Base-by-base conservation (phyloP, 2,113 vertebrate genomes). In the Aspidoscelis tigris region DNA sequence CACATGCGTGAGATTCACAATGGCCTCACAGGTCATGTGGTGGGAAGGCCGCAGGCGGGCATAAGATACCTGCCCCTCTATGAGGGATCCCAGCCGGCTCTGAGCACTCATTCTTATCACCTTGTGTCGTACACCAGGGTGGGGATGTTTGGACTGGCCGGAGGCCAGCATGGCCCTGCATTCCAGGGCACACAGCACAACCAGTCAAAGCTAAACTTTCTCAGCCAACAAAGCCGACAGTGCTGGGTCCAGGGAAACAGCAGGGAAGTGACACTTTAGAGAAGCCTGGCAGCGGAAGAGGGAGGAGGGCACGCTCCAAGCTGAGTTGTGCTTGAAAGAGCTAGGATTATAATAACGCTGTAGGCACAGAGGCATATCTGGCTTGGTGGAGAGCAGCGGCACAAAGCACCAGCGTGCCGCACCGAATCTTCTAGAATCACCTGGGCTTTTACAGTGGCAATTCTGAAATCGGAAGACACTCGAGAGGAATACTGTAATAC, bases 61-160 rank as follows among this genome's bases (percentile, higher is more conserved):
- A 92, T 72, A 1, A 92, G 90, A 93, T 91, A 91, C 86, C 83
- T 88, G 90, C 90, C 73, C 0, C 76, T 65, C 73, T 22, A 3
- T 43, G 69, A 73, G 80, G 75, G 74, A 86, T 50, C 68, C 43
- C 26, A 21, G 82, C 18, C 70, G 44, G 8, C 87, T 78, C 87
- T 83, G 47, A 7, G 87, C 88, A 74, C 64, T 92, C 80, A 53
- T 85, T 90, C 91, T 93, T 93, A 94, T 91, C 92, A 93, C 88
- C 50, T 80, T 58, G 82, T 89, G 92, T 92, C 75, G 85, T 86
- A 81, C 24, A 71, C 50, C 24, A 53, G 92, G 95, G 91, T 86
- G 92, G 92, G 84, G 91, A 89, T 92, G 89, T 92, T 92, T 93
- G 92, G 93, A 87, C 90, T 92, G 93, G 94, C 92, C 78, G 9